Percentiles rank a stretch among this genome's conserved stretches.
These are phyloP conservation scores for Lacerta viridis DNA, from an alignment of 2,797 vertebrate species.

Conservation along the genomic window DNA sequence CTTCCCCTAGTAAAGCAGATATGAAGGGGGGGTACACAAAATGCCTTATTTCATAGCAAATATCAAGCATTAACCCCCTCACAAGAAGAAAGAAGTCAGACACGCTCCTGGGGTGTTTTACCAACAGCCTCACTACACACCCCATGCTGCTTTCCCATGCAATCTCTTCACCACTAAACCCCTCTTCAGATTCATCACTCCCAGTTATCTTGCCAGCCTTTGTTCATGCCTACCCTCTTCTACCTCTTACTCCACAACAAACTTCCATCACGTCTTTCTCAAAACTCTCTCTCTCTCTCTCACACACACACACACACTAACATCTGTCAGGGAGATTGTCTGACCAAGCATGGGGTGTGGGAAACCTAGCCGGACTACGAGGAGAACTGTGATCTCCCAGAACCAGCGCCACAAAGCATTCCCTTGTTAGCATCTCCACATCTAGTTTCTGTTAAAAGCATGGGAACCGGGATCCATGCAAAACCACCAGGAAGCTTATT, in stretches of 20 bases:
- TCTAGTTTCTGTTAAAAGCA: neutral
- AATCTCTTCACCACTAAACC: neutral
- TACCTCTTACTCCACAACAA: neutral
- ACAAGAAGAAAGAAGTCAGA: neutral
- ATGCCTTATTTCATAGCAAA: neutral
- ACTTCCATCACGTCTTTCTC: neutral
- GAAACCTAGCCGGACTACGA: neutral
- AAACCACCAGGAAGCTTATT: neutral
- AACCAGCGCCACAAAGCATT: neutral
- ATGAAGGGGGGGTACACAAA: too few species aligned
- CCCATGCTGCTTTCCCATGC: neutral
- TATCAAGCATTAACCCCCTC: neutral
- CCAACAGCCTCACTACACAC: neutral
- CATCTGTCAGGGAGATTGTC: neutral
- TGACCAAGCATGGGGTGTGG: too few species aligned
- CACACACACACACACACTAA: too few species aligned
- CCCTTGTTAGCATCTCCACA: neutral
- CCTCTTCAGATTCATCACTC: neutral
- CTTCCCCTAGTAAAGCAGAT: too few species aligned
- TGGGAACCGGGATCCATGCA: neutral
- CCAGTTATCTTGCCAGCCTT: neutral
- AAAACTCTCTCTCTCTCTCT: neutral
- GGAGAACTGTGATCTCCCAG: neutral
- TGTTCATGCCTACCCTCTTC: neutral
- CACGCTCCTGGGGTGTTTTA: neutral